phyloP scores from a whole-genome alignment of 2,113 vertebrate genomes.

The Gymnarchus niloticus region DNA sequence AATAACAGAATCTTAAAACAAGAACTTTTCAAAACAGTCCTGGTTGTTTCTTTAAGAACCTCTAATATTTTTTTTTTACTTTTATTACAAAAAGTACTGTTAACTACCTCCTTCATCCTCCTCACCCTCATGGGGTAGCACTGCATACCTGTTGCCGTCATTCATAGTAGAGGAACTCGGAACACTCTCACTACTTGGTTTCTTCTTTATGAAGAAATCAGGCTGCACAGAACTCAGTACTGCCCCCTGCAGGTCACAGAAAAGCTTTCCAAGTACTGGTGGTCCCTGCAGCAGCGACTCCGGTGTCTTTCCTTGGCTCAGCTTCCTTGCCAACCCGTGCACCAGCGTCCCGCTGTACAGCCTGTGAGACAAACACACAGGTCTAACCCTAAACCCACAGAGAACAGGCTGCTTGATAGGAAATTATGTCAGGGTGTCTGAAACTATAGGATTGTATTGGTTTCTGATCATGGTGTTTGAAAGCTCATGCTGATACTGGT shows the following conservation, averaged over 20 bases:
- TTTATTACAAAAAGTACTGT: not conserved
- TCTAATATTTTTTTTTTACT: not conserved
- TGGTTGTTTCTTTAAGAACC: not conserved
- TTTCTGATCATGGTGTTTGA: not conserved
- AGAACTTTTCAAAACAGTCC: not conserved
- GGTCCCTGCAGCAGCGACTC: not conserved
- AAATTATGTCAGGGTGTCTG: not conserved
- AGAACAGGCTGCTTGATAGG: not conserved
- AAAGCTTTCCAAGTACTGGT: not conserved
- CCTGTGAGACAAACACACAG: constrained; percentile 48
- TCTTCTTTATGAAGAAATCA: no score
- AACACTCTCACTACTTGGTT: no score
- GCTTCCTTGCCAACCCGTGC: constrained; percentile 62
- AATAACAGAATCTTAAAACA: not conserved
- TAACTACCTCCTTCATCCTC: not conserved
- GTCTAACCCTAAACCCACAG: not conserved
- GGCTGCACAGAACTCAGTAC: not conserved
- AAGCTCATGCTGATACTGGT: not conserved
- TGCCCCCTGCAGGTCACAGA: constrained; percentile 1
- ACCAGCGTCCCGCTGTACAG: constrained; percentile 80
- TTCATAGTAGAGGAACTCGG: no score
- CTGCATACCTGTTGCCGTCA: not conserved
- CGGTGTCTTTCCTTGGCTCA: constrained; percentile 46
- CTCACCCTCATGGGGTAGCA: not conserved
- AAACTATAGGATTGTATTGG: not conserved